Base-by-base conservation (phyloP, 2,113 vertebrate species). In the Oncorhynchus masou region DNA sequence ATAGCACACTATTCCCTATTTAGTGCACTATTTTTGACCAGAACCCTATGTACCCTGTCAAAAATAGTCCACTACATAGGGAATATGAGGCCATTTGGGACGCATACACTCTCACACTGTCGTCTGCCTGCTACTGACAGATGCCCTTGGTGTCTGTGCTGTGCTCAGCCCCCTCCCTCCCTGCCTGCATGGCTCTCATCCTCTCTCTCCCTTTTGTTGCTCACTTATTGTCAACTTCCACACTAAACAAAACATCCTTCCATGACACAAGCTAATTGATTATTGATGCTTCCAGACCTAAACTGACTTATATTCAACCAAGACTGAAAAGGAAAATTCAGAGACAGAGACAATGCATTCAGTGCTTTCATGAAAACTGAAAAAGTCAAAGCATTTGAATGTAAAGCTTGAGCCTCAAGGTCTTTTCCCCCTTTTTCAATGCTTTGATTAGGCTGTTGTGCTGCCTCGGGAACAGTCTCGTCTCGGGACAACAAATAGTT, bases 201-300 rank as follows among this genome's bases (percentile, higher is more conserved):
- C 76, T 71, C 84, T 77, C 66, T 78, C 89, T 87, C 66, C 76
- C 89, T 87, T 93, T 90, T 92, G 90, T 89, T 88, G 88, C 87
- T 91, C 88, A 87, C 85, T 93, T 92, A 91, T 91, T 93, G 91
- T 92, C 71, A 79, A 91, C 83, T 90, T 89, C 87, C 84, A 78
- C 81, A 74, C 81, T 79, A 79, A 83, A 91, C 86, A 91, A 86
- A 90, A 84, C 71, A 88, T 88, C 86, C 87, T 87, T 80, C 88
- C 83, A 65, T 87, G 88, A 89, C 89, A 91, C 82, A 83, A 78
- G 87, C 88, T 92, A 93, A 94, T 91, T 92, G 92, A 93, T 93
- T 92, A 92, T 88, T 85, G 90, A 91, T 82, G 92, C 85, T 89
- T 75, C 84, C 76, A 64, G 74, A 74, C 81, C 72, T 16, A 88